A percentile compares a stretch with the other conserved stretches of the same genome.
These are phyloP conservation scores for Lineus longissimus DNA, from an alignment of 1,140 invertebrate species.

Conservation along the genomic window DNA sequence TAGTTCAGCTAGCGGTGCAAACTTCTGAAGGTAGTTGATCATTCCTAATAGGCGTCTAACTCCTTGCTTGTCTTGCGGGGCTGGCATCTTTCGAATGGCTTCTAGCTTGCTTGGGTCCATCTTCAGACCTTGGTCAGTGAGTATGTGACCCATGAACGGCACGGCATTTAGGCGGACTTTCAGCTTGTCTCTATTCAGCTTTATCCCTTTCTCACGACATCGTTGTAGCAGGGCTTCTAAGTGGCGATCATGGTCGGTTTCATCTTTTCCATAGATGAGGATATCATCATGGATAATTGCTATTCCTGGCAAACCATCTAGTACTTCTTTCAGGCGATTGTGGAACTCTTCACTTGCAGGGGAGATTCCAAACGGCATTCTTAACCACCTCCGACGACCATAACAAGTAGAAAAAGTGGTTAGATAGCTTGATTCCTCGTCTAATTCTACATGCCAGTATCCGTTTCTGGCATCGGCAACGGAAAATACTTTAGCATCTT, in stretches of 20 bases:
- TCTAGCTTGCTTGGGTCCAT: no score
- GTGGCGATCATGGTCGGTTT: constrained; percentile 22
- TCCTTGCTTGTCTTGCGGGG: no score
- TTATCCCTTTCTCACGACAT: background rate
- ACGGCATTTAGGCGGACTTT: no score
- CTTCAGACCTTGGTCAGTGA: no score
- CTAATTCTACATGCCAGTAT: constrained; percentile 39
- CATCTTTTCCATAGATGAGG: constrained; percentile 31
- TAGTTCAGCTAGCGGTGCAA: no score
- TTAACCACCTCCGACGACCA: constrained; percentile 20
- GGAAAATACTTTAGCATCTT: constrained; percentile 12
- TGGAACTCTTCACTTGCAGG: constrained; percentile 38
- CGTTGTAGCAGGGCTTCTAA: constrained; percentile 9
- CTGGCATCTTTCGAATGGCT: no score
- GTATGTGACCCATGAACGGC: no score
- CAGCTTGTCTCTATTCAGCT: no score
- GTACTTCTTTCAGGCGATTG: constrained; percentile 27
- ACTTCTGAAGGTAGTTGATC: no score
- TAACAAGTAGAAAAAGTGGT: constrained; percentile 35
- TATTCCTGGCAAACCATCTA: constrained; percentile 40
- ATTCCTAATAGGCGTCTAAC: no score
- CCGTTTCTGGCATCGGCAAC: constrained; percentile 32
- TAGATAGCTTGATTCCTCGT: constrained; percentile 26
- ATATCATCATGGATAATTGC: constrained; percentile 47
- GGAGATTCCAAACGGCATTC: constrained; percentile 21